These are phyloP conservation scores for Microcebus jonahi DNA, from an alignment of 2,113 vertebrate species.

Conservation along the genomic window DNA sequence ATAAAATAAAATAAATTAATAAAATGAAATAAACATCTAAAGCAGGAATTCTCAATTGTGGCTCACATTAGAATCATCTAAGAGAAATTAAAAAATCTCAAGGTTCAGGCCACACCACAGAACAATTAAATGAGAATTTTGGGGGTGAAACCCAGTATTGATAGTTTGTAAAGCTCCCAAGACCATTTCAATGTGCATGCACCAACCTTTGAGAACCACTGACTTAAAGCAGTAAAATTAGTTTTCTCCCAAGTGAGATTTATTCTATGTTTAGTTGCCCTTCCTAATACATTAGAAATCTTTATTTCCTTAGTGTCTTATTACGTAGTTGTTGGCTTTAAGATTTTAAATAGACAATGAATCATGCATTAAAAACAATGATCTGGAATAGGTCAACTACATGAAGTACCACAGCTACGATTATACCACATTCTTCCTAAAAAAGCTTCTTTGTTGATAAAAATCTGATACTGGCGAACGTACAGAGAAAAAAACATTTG, in stretches of 20 bases:
- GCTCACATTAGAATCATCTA: neutral
- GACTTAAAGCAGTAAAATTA: neutral
- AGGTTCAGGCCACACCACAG: neutral
- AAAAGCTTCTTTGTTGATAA: slow-evolving; percentile 24
- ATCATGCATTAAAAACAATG: slow-evolving; percentile 50
- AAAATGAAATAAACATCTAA: neutral
- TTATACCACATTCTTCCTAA: slow-evolving; percentile 46
- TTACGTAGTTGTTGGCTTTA: slow-evolving; percentile 37
- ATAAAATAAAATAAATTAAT: no score
- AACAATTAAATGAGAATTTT: neutral
- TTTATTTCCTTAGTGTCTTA: slow-evolving; percentile 38
- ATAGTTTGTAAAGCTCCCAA: neutral
- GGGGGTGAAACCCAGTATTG: neutral
- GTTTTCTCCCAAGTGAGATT: slow-evolving; percentile 12
- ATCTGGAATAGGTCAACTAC: slow-evolving; percentile 17
- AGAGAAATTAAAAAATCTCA: neutral
- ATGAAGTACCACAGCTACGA: slow-evolving; percentile 23
- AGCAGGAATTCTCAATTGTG: neutral
- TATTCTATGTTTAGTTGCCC: slow-evolving; percentile 36
- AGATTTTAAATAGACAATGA: slow-evolving; percentile 59
- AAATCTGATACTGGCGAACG: neutral
- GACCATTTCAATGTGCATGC: neutral
- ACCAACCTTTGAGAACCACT: neutral
- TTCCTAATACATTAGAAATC: slow-evolving; percentile 49
- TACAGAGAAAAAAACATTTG: neutral